Base-by-base conservation (phyloP, 2,888 invertebrate species). In the Tillus elongatus region DNA sequence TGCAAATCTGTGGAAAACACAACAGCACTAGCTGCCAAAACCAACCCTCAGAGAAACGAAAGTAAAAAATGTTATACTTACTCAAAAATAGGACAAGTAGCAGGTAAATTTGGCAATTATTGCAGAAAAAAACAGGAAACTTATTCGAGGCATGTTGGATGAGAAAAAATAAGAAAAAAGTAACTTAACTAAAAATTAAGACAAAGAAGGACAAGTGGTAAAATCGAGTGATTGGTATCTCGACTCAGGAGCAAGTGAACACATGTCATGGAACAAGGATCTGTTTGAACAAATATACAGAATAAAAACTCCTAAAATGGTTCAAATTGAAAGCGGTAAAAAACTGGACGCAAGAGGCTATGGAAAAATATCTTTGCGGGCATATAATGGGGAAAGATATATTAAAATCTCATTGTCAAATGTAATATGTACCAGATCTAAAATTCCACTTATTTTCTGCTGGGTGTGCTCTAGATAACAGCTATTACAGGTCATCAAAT, bases 401-500 rank as follows among this genome's bases (percentile, higher is more conserved):
- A 15, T 32, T 15, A 19, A 32, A 32, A 32, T 19, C 9, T 10
- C 16, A 32, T 16, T 32, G n/a, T 16, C 15, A 9, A 11, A 32
- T 16, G 16, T 32, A 10, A 4, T 32, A 32, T 16, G 32, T 16
- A n/a, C 32, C 15, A 15, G 32, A 32, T 8, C 16, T 32, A 14
- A 32, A 32, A n/a, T 32, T 32, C 11, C 15, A 32, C 19, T 16
- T 32, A 10, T 32, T 32, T 11, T 32, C 32, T n/a, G 16, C 13
- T 32, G 32, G 32, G 11, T 32, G 32, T 32, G 32, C 32, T 6
- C 13, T 16, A 15, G 32, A 16, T 16, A 16, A 16, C 15, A 19
- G 32, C 28, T 36, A 30, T 35, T 12, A 19, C 13, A 19, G 33
- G 19, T n/a, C n/a, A n/a, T n/a, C n/a, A n/a, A n/a, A n/a, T n/a